A percentile compares a stretch with the other conserved stretches of the same genome.
phyloP scores from a whole-genome alignment of 2,888 invertebrate genomes.

The Xanthorhoe spadicearia region DNA sequence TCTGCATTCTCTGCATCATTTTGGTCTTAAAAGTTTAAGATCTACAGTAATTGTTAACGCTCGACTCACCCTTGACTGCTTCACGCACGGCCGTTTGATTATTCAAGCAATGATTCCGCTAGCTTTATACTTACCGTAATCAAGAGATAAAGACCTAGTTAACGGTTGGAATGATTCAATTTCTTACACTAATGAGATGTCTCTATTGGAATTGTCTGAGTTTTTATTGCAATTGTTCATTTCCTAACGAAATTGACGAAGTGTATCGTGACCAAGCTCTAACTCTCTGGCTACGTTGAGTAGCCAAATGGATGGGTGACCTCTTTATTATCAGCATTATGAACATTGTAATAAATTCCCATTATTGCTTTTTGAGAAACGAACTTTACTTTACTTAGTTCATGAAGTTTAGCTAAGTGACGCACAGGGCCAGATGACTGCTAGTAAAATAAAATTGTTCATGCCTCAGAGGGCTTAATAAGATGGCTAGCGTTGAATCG shows the following conservation, averaged over 20 bases:
- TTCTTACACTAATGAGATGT: neutral
- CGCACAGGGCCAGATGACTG: too few relatives aligned
- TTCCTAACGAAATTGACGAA: too few relatives aligned
- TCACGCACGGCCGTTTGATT: conserved; percentile 10
- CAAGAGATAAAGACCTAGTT: conserved; percentile 14
- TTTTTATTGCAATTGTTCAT: neutral
- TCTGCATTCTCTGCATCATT: too few relatives aligned
- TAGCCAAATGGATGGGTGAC: neutral
- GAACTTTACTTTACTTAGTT: too few relatives aligned
- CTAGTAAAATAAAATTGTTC: too few relatives aligned
- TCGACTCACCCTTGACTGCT: conserved; percentile 1
- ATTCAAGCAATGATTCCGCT: conserved; percentile 18
- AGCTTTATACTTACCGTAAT: neutral
- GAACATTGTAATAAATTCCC: too few relatives aligned
- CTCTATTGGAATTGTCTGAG: neutral
- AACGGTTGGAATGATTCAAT: conserved; percentile 12
- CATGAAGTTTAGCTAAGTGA: too few relatives aligned
- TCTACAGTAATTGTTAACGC: neutral
- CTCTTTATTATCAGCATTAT: too few relatives aligned
- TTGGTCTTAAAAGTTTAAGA: neutral
- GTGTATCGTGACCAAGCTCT: too few relatives aligned
- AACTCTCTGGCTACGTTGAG: neutral
- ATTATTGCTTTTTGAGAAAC: too few relatives aligned
- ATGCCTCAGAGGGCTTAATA: too few relatives aligned
- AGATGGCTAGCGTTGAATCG: too few relatives aligned